phyloP scores from a whole-genome alignment of 1,140 invertebrate species.

The Portunus trituberculatus region DNA sequence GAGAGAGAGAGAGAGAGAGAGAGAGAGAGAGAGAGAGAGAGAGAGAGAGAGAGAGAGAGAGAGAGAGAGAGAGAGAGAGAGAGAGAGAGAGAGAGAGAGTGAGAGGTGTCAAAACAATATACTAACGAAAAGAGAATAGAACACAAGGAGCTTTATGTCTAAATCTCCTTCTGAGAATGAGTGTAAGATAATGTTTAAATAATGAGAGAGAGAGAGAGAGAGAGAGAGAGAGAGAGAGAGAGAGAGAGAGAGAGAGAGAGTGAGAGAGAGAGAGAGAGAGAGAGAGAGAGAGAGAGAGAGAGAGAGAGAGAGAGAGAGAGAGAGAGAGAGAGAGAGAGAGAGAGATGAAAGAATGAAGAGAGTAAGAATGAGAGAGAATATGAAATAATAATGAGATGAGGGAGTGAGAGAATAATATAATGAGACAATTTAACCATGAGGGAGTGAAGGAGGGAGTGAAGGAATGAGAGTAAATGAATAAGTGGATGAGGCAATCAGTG shows the following conservation, averaged over 20 bases:
- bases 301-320: constrained; percentile 20
- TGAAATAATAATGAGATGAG: neutral
- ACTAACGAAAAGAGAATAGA: too few species aligned
- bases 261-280: constrained; percentile 8
- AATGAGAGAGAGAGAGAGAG: constrained; percentile 8
- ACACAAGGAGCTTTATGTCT: too few species aligned
- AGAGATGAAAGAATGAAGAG: neutral
- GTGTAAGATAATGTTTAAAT: too few species aligned
- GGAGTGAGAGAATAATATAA: neutral
- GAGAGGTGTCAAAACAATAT: too few species aligned
- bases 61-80: neutral
- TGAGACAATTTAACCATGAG: neutral
- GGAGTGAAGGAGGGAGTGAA: neutral
- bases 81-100: neutral
- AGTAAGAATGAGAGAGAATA: neutral
- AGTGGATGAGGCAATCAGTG: neutral
- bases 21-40: neutral
- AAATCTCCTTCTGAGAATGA: too few species aligned
- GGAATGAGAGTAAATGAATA: neutral
- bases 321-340: constrained; percentile 20
- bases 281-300: constrained; percentile 20
- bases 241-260: constrained; percentile 8
- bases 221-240: constrained; percentile 8
- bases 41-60: neutral
- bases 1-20: neutral